Base-by-base conservation (phyloP, 35 echinoderm and acorn worm genomes). In the Patiria miniata region DNA sequence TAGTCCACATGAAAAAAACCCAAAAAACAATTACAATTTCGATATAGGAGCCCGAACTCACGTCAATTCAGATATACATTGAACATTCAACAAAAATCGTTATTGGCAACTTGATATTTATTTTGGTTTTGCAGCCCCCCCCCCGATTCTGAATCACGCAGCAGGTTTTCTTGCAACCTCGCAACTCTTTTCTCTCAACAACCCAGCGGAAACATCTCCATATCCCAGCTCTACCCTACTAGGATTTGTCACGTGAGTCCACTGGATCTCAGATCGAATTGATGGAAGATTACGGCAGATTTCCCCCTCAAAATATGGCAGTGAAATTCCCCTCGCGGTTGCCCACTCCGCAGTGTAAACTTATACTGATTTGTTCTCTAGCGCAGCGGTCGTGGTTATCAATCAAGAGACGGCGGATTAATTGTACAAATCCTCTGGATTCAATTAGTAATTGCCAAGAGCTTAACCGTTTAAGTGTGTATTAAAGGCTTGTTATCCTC, bases 201-300 rank as follows among this genome's bases (percentile, higher is more conserved):
- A 23, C 65, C 65, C 65, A 7, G 29, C 65, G 65, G 65, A 73
- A 73, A 73, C 26, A 3, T 47, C 26, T 73, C 65, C 34, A 23
- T 34, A 21, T 26, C 65, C 65, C 26, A 34, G 65, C 26, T 73
- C 26, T 73, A 73, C 26, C 19, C 34, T 73, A 26, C 26, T 22
- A 28, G 65, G 65, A 73, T 73, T 73, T 73, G 21, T 73, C 29
- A 23, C 65, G 65, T 73, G 65, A 73, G 23, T 73, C 65, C 65
- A 73, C 65, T 2, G 65, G 65, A 26, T 73, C 65, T 32, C 7
- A 30, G 23, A 30, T 7, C 65, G 21, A 73, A 73, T 73, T 73
- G 65, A 73, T 23, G 23, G 65, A 14, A 73, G 65, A 73, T 73
- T 73, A 73, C 19, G 34, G 34, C 65, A 26, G 29, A 73, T 73